Evolutionary conservation across 2,113 vertebrate genomes (phyloP).

Genomic region (Ammodramus savannarum): DNA sequence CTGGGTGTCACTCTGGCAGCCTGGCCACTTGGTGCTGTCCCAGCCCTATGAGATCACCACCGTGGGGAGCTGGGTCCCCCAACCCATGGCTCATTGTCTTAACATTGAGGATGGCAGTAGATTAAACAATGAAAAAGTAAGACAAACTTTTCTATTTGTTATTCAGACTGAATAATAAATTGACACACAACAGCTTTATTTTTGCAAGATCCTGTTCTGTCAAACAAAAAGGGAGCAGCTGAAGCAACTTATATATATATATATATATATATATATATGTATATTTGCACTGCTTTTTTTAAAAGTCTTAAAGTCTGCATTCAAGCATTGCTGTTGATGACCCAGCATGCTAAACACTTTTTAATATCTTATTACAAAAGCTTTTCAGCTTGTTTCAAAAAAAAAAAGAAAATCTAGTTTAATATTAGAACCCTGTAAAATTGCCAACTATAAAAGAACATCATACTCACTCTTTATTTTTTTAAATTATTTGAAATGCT

Average conservation of each 20-base stretch:
- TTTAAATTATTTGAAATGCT: conserved; percentile 4
- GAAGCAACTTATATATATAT: background rate
- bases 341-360: background rate
- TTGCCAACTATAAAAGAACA: conserved; percentile 13
- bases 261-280: background rate
- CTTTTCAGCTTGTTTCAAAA: background rate
- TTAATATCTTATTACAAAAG: conserved; percentile 4
- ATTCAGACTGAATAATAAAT: background rate
- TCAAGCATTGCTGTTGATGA: background rate
- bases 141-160: background rate
- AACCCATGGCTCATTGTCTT: fast-evolving
- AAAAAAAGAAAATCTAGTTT: conserved; percentile 9
- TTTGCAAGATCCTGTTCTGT: background rate
- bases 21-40: fast-evolving
- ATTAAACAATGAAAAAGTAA: background rate
- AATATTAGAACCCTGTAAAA: conserved; percentile 29
- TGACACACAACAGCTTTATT: background rate
- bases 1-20: background rate
- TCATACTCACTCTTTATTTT: background rate
- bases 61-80: background rate
- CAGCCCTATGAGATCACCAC: background rate
- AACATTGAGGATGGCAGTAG: background rate
- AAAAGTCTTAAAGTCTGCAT: background rate
- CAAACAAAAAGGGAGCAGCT: background rate
- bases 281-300: background rate